These are phyloP conservation scores for Macrosoma leucophasiata DNA, from an alignment of 2,888 invertebrate genomes.

Conservation along the genomic window DNA sequence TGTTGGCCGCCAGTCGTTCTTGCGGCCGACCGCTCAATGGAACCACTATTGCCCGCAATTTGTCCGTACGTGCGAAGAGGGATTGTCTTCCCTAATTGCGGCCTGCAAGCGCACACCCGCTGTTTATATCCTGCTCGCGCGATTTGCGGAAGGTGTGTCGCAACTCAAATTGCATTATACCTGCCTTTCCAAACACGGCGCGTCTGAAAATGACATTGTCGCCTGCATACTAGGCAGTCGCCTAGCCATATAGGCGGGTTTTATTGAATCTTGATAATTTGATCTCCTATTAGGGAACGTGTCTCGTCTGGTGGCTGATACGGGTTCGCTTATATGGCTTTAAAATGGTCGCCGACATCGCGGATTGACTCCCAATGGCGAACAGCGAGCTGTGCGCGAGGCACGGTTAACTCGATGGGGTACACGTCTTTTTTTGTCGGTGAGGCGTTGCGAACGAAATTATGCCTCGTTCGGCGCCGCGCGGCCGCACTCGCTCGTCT, in stretches of 20 bases:
- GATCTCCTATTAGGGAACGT: conserved; percentile 36
- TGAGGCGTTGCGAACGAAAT: conserved; percentile 61
- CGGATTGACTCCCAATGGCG: conserved; percentile 50
- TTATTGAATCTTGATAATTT: conserved; percentile 34
- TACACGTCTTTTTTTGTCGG: conserved; percentile 57
- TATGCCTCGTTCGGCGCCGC: conserved; percentile 66
- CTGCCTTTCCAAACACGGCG: too few species aligned
- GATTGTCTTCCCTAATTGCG: conserved; percentile 59
- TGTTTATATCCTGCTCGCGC: conserved; percentile 13
- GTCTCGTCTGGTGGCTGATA: conserved; percentile 10
- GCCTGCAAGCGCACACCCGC: conserved; percentile 23
- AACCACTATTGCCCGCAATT: conserved; percentile 52
- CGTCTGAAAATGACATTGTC: conserved; percentile 33
- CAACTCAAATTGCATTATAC: background rate
- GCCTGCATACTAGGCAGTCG: conserved; percentile 27
- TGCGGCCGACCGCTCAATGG: conserved; percentile 28
- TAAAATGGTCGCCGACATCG: conserved; percentile 42
- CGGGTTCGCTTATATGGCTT: conserved; percentile 42
- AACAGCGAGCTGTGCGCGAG: conserved; percentile 40
- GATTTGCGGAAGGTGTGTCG: background rate
- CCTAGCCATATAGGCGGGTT: conserved; percentile 25
- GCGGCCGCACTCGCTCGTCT: conserved; percentile 61
- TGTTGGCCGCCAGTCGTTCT: conserved; percentile 24
- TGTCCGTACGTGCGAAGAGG: conserved; percentile 65
- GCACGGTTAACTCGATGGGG: conserved; percentile 46